These are phyloP conservation scores for Noturus placidus DNA, from an alignment of 2,113 vertebrate species.

Conservation along the genomic window DNA sequence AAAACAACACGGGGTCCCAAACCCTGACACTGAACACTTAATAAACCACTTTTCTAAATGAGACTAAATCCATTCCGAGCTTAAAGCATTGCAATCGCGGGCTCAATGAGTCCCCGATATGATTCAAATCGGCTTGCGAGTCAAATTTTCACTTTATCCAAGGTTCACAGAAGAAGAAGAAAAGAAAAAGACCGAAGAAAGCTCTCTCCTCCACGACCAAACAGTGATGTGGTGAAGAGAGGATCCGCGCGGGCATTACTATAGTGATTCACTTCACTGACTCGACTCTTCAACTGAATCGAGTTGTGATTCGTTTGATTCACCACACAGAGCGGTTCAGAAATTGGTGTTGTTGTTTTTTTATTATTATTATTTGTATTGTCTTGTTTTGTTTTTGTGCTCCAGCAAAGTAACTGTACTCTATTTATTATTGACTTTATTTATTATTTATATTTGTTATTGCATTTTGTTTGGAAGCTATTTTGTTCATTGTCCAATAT, in stretches of 20 bases:
- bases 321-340: neutral
- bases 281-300: neutral
- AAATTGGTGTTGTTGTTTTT: neutral
- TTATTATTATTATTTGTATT: too few relatives aligned
- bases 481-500: neutral
- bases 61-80: neutral
- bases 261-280: neutral
- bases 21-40: neutral
- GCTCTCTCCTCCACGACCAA: neutral
- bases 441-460: neutral
- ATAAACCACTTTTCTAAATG: slow-evolving; percentile 9
- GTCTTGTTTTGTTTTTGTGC: too few relatives aligned
- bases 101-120: neutral
- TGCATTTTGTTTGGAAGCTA: neutral
- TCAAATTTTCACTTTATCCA: slow-evolving; percentile 11
- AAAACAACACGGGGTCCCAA: slow-evolving; percentile 21
- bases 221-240: neutral
- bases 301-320: neutral
- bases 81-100: neutral
- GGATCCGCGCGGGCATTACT: slow-evolving; percentile 11
- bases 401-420: neutral
- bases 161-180: neutral
- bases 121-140: neutral
- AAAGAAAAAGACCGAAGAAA: neutral
- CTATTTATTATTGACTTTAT: neutral